These are phyloP conservation scores for Dendrocincla fuliginosa DNA, from an alignment of 2,797 vertebrate species.

Conservation along the genomic window DNA sequence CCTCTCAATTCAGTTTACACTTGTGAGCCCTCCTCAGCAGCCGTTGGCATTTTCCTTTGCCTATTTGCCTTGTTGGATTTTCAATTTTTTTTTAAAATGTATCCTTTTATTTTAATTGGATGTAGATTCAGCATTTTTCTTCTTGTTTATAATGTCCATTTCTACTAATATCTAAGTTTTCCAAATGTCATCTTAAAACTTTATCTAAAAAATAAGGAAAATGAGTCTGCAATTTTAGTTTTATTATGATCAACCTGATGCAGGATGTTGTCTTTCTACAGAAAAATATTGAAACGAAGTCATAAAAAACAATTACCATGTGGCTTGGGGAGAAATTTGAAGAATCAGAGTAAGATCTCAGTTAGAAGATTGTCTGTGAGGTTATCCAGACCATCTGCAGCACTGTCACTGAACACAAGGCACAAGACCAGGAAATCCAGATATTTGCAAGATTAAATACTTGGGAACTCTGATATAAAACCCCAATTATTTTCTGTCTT, in stretches of 20 bases:
- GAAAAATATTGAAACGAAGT: not conserved
- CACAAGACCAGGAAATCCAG: conserved; percentile 33
- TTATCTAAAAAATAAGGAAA: not conserved
- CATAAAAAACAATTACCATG: not conserved
- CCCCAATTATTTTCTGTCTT: conserved; percentile 41
- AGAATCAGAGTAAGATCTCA: not conserved
- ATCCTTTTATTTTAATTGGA: not conserved
- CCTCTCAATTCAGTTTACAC: not conserved
- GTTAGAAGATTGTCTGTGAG: conserved; percentile 19
- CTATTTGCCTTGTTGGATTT: not conserved
- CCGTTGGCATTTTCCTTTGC: not conserved
- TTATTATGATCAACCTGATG: not conserved
- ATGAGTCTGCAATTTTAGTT: not conserved
- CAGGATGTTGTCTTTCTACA: not conserved
- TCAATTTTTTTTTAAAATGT: not conserved
- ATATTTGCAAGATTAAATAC: conserved; percentile 21
- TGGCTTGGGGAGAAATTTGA: not conserved
- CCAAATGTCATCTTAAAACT: not conserved
- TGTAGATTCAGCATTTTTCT: not conserved
- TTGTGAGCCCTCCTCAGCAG: not conserved
- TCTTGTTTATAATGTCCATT: not conserved
- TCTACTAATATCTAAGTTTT: not conserved
- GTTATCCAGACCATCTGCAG: conserved; percentile 52
- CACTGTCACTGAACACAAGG: conserved; percentile 43
- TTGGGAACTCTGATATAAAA: not conserved